phyloP scores from a whole-genome alignment of 2,797 vertebrate genomes.

The Acomys russatus region DNA sequence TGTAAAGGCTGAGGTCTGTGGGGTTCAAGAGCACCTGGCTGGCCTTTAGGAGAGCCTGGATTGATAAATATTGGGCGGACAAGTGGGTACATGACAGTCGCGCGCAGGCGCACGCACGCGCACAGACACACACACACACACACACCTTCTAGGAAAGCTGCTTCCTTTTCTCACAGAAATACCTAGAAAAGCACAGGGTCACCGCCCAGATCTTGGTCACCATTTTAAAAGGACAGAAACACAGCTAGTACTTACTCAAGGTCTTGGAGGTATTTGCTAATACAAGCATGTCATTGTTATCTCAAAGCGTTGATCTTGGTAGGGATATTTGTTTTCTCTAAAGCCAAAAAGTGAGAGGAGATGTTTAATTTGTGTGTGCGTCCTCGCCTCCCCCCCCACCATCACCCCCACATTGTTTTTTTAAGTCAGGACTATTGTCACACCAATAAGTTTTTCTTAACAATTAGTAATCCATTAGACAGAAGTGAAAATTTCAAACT shows the following conservation, averaged over 20 bases:
- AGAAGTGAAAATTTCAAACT: constrained; percentile 15
- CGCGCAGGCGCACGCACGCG: too few species aligned
- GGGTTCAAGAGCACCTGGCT: neutral
- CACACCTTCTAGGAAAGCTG: neutral
- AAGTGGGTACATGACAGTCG: too few species aligned
- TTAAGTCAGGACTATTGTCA: constrained; percentile 4
- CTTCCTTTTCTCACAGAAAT: neutral
- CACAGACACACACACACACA: too few species aligned
- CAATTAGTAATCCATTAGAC: neutral
- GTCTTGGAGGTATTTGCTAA: constrained; percentile 5
- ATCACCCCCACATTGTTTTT: neutral
- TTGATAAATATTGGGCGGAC: neutral
- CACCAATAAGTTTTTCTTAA: neutral
- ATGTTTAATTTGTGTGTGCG: neutral
- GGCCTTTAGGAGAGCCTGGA: neutral
- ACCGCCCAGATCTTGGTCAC: neutral
- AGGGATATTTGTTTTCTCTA: neutral
- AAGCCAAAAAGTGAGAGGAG: neutral
- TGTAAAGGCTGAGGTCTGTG: neutral
- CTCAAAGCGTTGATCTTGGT: constrained; percentile 24
- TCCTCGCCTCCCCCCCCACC: too few species aligned
- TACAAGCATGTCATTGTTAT: constrained; percentile 26
- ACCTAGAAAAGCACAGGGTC: neutral
- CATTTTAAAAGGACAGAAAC: neutral
- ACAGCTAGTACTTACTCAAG: neutral